Base-by-base conservation (phyloP, 2,797 vertebrate species). In the Phyllotis vaccarum region DNA sequence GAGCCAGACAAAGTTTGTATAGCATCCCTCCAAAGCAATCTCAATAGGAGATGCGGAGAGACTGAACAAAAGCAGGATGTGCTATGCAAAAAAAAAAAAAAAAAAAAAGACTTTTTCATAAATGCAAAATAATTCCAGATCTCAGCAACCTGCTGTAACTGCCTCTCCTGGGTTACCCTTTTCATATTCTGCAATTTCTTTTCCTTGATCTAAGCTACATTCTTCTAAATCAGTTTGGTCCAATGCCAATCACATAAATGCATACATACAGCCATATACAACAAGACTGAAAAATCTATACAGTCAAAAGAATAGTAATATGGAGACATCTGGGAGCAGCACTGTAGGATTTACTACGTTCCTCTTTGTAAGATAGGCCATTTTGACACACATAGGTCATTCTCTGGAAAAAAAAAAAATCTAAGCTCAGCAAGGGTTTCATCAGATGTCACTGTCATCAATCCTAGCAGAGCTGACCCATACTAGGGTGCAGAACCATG, bases 21-120 rank as follows among this genome's bases (percentile, higher is more conserved):
- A 91, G 80, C 75, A 80, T 96, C 93, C 93, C 94, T 98, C 96
- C 76, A 95, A 96, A 98, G 97, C 95, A 96, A 56, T 85, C 93
- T 95, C 96, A 95, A 52, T 96, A 97, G 94, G 75, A 96, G 93
- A 85, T 91, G 62, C 21, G 0, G 1, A 78, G 90, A 95, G 54
- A 82, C 60, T 89, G 89, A 95, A 92, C 3, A 11, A 83, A 49
- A n/a, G 70, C 19, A 52, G 74, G 29, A 83, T 68, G 22, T 62
- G 34, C 37, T 52, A 40, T 92, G 68, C 31, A 93, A 93, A 86
- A n/a, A n/a, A n/a, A n/a, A n/a, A n/a, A n/a, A n/a, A n/a, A 94
- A 93, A 86, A n/a, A n/a, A n/a, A 91, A 40, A 92, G 85, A 46
- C 81, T 90, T 92, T 91, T 92, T 66, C 88, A 92, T 85, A 80